Evolutionary conservation across 2,113 vertebrate genomes (phyloP).

Genomic region (Petrocephalus zakoni): DNA sequence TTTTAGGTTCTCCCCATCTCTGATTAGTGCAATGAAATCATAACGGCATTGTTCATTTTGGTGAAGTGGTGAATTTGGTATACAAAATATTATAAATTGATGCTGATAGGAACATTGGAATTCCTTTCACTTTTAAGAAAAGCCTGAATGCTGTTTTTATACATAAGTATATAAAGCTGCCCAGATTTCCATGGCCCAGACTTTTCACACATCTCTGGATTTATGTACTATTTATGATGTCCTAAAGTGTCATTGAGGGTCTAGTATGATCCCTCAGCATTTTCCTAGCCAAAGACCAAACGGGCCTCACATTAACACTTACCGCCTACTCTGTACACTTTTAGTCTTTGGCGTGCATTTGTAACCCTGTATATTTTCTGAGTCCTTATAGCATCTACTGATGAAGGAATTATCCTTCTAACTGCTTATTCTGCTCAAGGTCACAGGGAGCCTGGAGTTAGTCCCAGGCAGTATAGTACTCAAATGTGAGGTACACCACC

Average conservation of each 20-base stretch:
- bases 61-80: conserved; percentile 52
- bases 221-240: neutral
- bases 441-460: neutral
- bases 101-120: neutral
- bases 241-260: neutral
- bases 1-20: too few relatives aligned
- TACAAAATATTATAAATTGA: neutral
- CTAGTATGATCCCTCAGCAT: neutral
- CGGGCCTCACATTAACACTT: neutral
- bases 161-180: neutral
- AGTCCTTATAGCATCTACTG: neutral
- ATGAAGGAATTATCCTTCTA: neutral
- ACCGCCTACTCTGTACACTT: neutral
- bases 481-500: neutral
- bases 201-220: neutral
- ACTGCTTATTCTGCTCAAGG: neutral
- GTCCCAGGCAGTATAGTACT: neutral
- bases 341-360: neutral
- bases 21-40: conserved; percentile 51
- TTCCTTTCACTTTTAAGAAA: neutral
- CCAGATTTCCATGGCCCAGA: neutral
- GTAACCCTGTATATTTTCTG: neutral
- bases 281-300: neutral
- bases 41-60: conserved; percentile 64
- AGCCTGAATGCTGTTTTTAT: neutral